Base-by-base conservation (phyloP, 2,113 vertebrate genomes). In the Syngnathus typhle region DNA sequence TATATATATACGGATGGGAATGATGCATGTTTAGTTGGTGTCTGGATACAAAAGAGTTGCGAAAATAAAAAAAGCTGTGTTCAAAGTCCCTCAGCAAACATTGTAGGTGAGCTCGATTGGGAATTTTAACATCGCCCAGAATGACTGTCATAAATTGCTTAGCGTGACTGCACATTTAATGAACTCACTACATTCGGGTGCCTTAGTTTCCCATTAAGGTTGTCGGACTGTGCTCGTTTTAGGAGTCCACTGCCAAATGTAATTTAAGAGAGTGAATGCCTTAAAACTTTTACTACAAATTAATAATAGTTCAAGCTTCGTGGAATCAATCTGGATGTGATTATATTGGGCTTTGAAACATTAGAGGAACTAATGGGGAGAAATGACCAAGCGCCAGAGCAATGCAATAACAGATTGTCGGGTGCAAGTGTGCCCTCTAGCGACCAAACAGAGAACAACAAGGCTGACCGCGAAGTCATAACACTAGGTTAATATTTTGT, bases 391-490 rank as follows among this genome's bases (percentile, higher is more conserved):
- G 32, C 1, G 7, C 19, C 12, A 56, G 12, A 9, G 2, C 27
- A 32, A 32, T 32, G 27, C 27, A 32, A 32, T 32, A 16, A 21
- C 13, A 62, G 13, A 16, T 58, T 38, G 4, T 27, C 21, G 69
- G 67, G 62, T 10, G 56, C 66, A 69, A 78, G 65, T 76, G 71
- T 63, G 77, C 76, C 85, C 82, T 69, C 87, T 89, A 79, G 70
- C 83, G 87, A 44, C 32, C 1, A 67, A 38, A n/a, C 19, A 36
- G 6, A 58, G 55, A 58, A 36, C 18, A 32, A 27, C 60, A 60
- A 37, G 13, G 15, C 10, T 37, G 15, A 60, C 15, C 21, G 5
- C 38, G 41, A 60, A 39, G 10, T 41, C 55, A 58, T 36, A 36
- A 16, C 8, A 6, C 27, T 11, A 23, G 10, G 6, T 21, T 23